A percentile compares a stretch with the other conserved stretches of the same genome.
Conservation (phyloP, 2,113 vertebrate genomes). For the Chlorocebus sabaeus region DNA sequence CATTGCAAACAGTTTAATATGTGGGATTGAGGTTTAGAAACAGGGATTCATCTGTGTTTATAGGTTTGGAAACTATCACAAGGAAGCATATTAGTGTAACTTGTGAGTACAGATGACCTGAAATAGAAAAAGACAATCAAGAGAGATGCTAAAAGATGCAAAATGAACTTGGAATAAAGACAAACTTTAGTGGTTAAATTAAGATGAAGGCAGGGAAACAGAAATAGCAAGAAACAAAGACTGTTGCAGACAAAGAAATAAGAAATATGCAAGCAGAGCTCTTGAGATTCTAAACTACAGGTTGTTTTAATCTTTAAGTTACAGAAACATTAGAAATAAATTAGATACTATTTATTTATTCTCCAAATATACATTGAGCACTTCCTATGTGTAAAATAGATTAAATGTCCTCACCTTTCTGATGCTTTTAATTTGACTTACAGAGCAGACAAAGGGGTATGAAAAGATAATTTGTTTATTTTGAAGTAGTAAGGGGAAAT, state of each 20-base stretch:
- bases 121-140: neutral
- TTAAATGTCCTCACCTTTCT: neutral
- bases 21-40: neutral
- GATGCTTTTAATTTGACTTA: neutral
- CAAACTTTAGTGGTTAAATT: neutral
- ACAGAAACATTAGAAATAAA: neutral
- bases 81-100: neutral
- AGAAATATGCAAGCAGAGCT: neutral
- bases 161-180: neutral
- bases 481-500: slow-evolving; percentile 1
- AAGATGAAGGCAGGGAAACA: neutral
- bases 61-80: neutral
- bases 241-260: neutral
- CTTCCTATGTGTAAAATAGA: neutral
- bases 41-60: neutral
- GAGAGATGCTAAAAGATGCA: neutral
- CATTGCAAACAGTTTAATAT: neutral
- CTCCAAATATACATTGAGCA: neutral
- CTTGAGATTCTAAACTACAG: neutral
- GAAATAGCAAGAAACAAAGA: neutral
- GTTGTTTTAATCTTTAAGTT: neutral
- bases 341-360: neutral
- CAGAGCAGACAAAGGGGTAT: neutral
- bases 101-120: neutral
- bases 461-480: neutral